These are phyloP conservation scores for Ceratitis capitata DNA, from an alignment of 1,140 invertebrate genomes.

Conservation along the genomic window DNA sequence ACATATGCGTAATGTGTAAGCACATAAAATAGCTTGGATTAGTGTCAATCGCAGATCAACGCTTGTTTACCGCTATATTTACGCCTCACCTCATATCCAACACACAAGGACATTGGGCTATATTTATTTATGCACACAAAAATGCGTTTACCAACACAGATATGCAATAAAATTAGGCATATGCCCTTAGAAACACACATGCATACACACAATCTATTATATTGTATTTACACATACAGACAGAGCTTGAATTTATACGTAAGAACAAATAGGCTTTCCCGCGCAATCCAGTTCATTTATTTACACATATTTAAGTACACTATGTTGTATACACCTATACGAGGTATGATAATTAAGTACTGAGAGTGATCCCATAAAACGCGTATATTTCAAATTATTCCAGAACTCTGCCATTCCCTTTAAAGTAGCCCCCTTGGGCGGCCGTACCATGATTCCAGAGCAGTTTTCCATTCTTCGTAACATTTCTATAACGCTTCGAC, in stretches of 20 bases:
- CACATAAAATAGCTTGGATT: constrained; percentile 42
- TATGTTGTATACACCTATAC: too few species aligned
- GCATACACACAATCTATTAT: too few species aligned
- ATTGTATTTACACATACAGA: too few species aligned
- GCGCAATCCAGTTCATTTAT: neutral
- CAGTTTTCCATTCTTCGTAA: too few species aligned
- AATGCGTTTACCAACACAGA: neutral
- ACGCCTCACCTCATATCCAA: constrained; percentile 43
- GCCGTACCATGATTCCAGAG: too few species aligned
- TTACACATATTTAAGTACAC: neutral
- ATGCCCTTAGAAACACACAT: neutral
- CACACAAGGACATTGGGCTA: neutral
- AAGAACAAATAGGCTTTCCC: neutral
- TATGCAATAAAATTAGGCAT: neutral
- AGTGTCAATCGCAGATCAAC: constrained; percentile 43
- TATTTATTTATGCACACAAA: neutral
- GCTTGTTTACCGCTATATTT: constrained; percentile 45
- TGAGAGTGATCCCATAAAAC: too few species aligned
- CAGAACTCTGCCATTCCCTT: too few species aligned
- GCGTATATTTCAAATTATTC: too few species aligned
- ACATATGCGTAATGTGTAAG: too few species aligned
- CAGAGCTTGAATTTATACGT: neutral
- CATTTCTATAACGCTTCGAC: too few species aligned
- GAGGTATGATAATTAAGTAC: too few species aligned
- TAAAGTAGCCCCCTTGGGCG: too few species aligned